Evolutionary conservation across 2,888 invertebrate species (phyloP).

Genomic region (Malthinus flaveolus): DNA sequence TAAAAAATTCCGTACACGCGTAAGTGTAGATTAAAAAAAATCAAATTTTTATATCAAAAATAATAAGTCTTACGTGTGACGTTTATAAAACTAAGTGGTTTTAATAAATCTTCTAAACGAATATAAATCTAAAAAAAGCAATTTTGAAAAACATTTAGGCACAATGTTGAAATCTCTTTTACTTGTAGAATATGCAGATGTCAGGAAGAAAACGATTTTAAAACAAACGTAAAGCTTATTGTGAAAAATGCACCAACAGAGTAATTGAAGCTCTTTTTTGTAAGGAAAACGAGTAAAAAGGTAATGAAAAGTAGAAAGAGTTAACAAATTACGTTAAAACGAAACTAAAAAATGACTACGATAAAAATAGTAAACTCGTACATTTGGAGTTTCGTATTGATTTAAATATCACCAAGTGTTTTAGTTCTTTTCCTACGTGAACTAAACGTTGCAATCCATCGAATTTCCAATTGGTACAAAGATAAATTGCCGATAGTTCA

Average conservation of each 20-base stretch:
- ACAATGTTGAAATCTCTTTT: slow-evolving; percentile 3
- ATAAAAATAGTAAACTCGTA: neutral
- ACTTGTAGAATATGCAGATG: slow-evolving; percentile 4
- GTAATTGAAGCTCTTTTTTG: too few relatives aligned
- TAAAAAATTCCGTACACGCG: too few relatives aligned
- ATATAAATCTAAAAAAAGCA: slow-evolving; percentile 6
- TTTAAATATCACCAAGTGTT: neutral
- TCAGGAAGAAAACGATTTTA: neutral
- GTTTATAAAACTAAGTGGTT: slow-evolving; percentile 4
- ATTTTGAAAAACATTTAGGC: slow-evolving; percentile 7
- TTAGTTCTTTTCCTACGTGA: neutral
- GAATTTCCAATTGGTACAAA: neutral
- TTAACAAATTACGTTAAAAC: too few relatives aligned
- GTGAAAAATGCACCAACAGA: too few relatives aligned
- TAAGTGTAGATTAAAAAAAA: too few relatives aligned
- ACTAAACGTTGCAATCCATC: neutral
- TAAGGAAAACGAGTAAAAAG: too few relatives aligned
- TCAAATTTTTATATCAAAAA: too few relatives aligned
- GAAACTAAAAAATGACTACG: neutral
- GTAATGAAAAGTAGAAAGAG: too few relatives aligned
- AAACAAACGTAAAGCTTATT: slow-evolving; percentile 3
- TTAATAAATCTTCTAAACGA: neutral
- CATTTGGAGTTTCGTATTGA: slow-evolving; percentile 1
- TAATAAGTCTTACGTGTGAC: neutral
- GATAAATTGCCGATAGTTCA: neutral